Base-by-base conservation (phyloP, 2,113 vertebrate species). In the Rissa tridactyla region DNA sequence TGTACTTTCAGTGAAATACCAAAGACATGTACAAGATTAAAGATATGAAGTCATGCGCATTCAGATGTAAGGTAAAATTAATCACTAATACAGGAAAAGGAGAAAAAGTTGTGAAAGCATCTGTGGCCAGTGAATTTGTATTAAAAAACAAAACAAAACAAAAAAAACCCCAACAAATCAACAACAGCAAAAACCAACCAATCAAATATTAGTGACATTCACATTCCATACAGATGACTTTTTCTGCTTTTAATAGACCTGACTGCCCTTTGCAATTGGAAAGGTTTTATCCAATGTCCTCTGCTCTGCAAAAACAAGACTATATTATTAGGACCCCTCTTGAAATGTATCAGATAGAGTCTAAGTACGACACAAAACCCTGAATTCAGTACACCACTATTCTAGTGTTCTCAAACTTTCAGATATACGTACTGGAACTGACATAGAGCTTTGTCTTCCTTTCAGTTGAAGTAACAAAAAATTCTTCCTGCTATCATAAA, bases 201-300 rank as follows among this genome's bases (percentile, higher is more conserved):
- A 61, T 91, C 64, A 86, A 29, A 3, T 92, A 96, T 93, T 92
- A 88, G 71, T 95, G 97, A 82, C 62, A 82, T 38, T 96, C 91
- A 91, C 42, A 90, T 96, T 96, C 94, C 75, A 46, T 88, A 79
- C 46, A 88, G 52, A 90, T 88, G 42, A 96, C 75, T 82, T 79
- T 51, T 52, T 88, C 55, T 86, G 76, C 73, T 89, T 95, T 77
- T 88, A 97, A 82, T 66, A 90, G 71, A 93, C 57, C 57, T 86
- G 81, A 51, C 47, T 92, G 46, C 84, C 85, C 90, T 95, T 94
- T 96, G 62, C 83, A 91, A 80, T 80, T 77, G 52, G 82, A 96
- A 81, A 92, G 62, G 42, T 83, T 94, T 96, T 80, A 84, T 57
- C 83, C 61, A 76, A 60, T 29, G 57, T 88, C 52, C 79, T 88